A percentile compares a stretch with the other conserved stretches of the same genome.
Evolutionary conservation across 2,888 invertebrate genomes (phyloP).

Genomic region (Minunthozetes semirufus): DNA sequence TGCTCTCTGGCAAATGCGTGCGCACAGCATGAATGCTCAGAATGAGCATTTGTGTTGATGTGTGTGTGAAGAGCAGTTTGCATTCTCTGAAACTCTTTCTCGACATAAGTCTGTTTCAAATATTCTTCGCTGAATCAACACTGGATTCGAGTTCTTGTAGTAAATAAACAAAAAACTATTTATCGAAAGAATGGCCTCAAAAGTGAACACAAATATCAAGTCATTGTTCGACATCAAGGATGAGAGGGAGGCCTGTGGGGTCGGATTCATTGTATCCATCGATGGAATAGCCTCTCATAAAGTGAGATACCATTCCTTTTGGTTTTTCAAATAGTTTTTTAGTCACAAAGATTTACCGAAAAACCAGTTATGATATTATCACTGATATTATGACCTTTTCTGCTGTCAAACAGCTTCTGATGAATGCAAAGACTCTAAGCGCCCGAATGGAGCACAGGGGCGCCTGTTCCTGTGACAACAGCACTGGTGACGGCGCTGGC

Average conservation of each 20-base stretch:
- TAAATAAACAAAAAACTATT: background rate
- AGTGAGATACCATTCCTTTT: slow-evolving; percentile 43
- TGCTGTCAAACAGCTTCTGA: slow-evolving; percentile 64
- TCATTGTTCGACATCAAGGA: slow-evolving; percentile 83
- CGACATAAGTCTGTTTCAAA: background rate
- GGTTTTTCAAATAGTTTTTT: background rate
- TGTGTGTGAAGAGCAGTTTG: too few relatives aligned
- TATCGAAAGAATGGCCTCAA: slow-evolving; percentile 12
- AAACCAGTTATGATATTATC: background rate
- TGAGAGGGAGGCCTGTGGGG: slow-evolving; percentile 97
- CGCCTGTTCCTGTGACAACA: slow-evolving; percentile 95
- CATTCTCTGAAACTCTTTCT: too few relatives aligned
- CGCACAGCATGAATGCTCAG: background rate
- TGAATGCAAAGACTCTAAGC: slow-evolving; percentile 89
- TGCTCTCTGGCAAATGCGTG: slow-evolving; percentile 1
- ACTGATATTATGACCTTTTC: background rate
- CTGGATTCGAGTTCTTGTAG: background rate
- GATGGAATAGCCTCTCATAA: slow-evolving; percentile 89
- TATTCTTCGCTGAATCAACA: slow-evolving; percentile 9
- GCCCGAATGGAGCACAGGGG: slow-evolving; percentile 99
- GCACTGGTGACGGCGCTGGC: slow-evolving; percentile 95
- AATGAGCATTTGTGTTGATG: background rate
- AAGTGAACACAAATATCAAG: background rate
- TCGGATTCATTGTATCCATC: slow-evolving; percentile 97
- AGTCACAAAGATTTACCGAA: background rate